Evolutionary conservation across 1,140 invertebrate species (phyloP).

Genomic region (Trissolcus basalis): DNA sequence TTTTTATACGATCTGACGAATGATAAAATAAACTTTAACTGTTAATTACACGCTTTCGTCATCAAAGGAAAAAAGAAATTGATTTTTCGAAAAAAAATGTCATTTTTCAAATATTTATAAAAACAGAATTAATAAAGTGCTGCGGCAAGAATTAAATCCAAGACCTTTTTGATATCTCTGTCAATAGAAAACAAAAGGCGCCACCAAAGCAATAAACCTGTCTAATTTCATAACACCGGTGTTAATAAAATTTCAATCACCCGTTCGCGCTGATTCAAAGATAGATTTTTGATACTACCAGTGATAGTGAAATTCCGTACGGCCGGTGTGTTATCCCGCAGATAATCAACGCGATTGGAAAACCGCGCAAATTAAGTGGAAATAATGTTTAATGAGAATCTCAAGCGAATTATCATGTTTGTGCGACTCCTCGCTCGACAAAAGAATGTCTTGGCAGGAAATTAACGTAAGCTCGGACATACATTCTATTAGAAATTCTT

Average conservation of each 20-base stretch:
- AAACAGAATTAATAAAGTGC: no score
- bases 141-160: no score
- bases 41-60: no score
- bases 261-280: constrained; percentile 1
- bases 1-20: no score
- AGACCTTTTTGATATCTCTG: not conserved
- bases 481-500: constrained; percentile 55
- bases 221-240: constrained; percentile 5
- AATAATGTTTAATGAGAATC: constrained; percentile 57
- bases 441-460: constrained; percentile 51
- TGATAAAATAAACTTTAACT: no score
- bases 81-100: no score
- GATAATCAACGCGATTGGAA: constrained; percentile 48
- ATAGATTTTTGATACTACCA: constrained; percentile 21
- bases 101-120: no score
- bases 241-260: constrained; percentile 27
- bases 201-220: not conserved
- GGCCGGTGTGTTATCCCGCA: constrained; percentile 28
- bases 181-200: not conserved
- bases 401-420: constrained; percentile 50
- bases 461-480: constrained; percentile 31
- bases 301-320: constrained; percentile 40
- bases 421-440: constrained; percentile 35
- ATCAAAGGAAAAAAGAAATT: no score
- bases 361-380: constrained; percentile 59